Evolutionary conservation across 2,888 invertebrate species (phyloP).

Genomic region (Pyrochroa serraticornis): DNA sequence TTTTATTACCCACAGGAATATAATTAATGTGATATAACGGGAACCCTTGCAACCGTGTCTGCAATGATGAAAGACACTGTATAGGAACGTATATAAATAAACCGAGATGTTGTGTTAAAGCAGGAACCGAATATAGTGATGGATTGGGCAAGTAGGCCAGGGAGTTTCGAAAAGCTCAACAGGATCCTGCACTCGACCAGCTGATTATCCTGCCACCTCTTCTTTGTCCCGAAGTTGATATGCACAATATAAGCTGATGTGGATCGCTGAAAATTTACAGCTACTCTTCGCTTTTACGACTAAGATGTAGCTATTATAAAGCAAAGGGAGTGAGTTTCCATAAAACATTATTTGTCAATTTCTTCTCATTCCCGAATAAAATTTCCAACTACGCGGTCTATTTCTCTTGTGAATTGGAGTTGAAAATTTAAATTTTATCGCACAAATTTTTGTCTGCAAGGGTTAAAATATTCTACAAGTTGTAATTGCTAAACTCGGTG

Average conservation of each 20-base stretch:
- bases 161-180: slow-evolving; percentile 61
- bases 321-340: neutral
- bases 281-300: slow-evolving; percentile 15
- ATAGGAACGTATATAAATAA: slow-evolving; percentile 32
- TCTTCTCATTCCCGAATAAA: too few relatives aligned
- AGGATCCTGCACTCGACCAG: slow-evolving; percentile 61
- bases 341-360: neutral
- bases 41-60: too few relatives aligned
- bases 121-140: slow-evolving; percentile 52
- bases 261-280: slow-evolving; percentile 30
- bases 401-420: neutral
- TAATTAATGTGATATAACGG: too few relatives aligned
- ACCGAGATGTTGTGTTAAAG: slow-evolving; percentile 38
- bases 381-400: neutral
- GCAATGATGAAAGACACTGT: slow-evolving; percentile 7
- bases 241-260: slow-evolving; percentile 44
- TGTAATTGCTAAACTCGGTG: slow-evolving; percentile 45
- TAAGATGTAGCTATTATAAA: neutral
- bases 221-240: slow-evolving; percentile 49
- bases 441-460: neutral
- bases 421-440: slow-evolving; percentile 4
- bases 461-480: slow-evolving; percentile 42
- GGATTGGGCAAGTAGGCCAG: slow-evolving; percentile 61
- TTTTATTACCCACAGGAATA: neutral
- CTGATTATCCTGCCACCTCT: slow-evolving; percentile 56